phyloP scores from a whole-genome alignment of 1,140 invertebrate genomes.

The Laodelphax striatellus region DNA sequence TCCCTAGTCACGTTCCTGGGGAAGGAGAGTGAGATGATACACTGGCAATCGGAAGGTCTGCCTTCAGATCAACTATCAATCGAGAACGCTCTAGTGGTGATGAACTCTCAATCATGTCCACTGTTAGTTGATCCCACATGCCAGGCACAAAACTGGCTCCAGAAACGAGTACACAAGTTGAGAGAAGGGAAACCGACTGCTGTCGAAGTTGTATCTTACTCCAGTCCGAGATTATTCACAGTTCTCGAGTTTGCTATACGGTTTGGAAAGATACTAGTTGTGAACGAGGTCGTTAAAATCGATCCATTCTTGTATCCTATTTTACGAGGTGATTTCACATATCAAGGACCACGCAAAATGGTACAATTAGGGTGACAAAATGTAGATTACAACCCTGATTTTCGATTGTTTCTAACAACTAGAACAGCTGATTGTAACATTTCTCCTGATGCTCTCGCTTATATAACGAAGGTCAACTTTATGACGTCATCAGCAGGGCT shows the following conservation, averaged over 20 bases:
- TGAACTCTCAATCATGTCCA: constrained; percentile 51
- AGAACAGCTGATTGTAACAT: constrained; percentile 27
- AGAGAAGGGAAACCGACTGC: constrained; percentile 21
- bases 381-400: constrained; percentile 73
- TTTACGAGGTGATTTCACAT: constrained; percentile 50
- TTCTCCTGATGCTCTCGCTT: constrained; percentile 40
- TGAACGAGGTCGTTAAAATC: constrained; percentile 64
- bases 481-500: constrained; percentile 72
- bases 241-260: constrained; percentile 75
- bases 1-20: constrained; percentile 58
- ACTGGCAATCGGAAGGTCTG: constrained; percentile 78
- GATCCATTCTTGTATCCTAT: constrained; percentile 56
- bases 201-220: constrained; percentile 64
- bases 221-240: constrained; percentile 67
- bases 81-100: constrained; percentile 51
- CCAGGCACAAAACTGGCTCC: constrained; percentile 72
- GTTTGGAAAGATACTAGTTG: constrained; percentile 85
- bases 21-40: constrained; percentile 62
- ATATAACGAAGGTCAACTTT: constrained; percentile 68
- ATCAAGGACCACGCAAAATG: constrained; percentile 50
- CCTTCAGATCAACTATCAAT: constrained; percentile 65
- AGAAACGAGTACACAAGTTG: constrained; percentile 48
- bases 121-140: constrained; percentile 78
- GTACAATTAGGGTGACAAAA: constrained; percentile 65
- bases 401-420: constrained; percentile 68